These are phyloP conservation scores for Temnothorax ravouxi DNA, from an alignment of 2,888 invertebrate genomes.

Conservation along the genomic window DNA sequence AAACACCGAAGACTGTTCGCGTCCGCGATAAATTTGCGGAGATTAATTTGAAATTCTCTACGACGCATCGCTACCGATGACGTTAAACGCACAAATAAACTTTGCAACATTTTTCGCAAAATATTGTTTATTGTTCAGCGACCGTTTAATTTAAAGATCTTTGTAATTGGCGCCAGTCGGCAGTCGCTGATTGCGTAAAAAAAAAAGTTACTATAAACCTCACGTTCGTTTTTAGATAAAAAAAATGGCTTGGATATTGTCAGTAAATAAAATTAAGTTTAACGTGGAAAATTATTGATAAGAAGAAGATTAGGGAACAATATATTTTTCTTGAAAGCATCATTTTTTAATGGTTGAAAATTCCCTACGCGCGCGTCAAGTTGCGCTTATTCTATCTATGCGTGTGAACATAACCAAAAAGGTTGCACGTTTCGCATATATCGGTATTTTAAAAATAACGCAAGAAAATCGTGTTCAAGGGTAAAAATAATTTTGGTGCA, in stretches of 20 bases:
- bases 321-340: too few relatives aligned
- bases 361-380: too few relatives aligned
- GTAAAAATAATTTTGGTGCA: conserved; percentile 8
- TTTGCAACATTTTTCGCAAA: neutral
- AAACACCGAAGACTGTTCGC: neutral
- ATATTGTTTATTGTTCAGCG: neutral
- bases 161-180: conserved; percentile 46
- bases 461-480: neutral
- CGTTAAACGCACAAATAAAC: neutral
- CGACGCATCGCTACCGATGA: neutral
- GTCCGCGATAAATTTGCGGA: too few relatives aligned
- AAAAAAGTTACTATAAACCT: too few relatives aligned
- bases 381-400: conserved; percentile 11
- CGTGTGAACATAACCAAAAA: neutral
- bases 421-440: neutral
- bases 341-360: too few relatives aligned
- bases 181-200: neutral
- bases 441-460: neutral
- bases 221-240: too few relatives aligned
- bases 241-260: too few relatives aligned
- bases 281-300: too few relatives aligned
- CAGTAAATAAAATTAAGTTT: too few relatives aligned
- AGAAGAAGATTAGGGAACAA: too few relatives aligned
- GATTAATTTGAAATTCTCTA: neutral
- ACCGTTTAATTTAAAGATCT: neutral